Base-by-base conservation (phyloP, 2,113 vertebrate species). In the Melanotaenia duboulayi region DNA sequence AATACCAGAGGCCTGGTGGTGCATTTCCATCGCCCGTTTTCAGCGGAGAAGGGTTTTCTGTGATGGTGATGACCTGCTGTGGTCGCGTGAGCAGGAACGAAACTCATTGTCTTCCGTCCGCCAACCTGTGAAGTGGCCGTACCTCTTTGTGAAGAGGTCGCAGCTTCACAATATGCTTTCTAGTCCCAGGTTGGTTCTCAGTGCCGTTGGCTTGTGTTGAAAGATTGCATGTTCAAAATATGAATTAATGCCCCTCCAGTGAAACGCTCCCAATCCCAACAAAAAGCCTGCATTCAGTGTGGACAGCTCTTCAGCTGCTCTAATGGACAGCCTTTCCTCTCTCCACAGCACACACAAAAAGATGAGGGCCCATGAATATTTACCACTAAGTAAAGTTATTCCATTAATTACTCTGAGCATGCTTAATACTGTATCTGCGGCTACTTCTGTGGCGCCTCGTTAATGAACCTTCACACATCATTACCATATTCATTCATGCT, bases 401-500 rank as follows among this genome's bases (percentile, higher is more conserved):
- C 92, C 92, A 93, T 93, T 94, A 94, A 94, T 94, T 92, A 93
- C 90, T 85, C 86, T 11, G 58, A 87, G 90, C 89, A 82, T 62
- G 84, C 92, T 90, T 91, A 82, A 91, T 88, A 84, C 83, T 80
- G 81, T 89, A 92, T 90, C 86, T 84, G 88, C 77, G 84, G 91
- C 91, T 92, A 91, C 91, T 94, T 90, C 87, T 90, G 81, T 62
- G 23, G 82, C 32, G 28, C 83, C 87, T 78, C 55, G 86, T 86
- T 89, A 91, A 92, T 87, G 88, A 93, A 93, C 90, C 90, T 90
- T 89, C 87, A 91, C 91, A 90, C 82, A 75, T 90, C 91, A 89
- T 94, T 93, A 93, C 84, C 92, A 94, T 94, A 91, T 91, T 91
- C 90, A 95, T 93, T 90, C 87, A 91, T 84, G 90, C 87, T 89